phyloP scores from a whole-genome alignment of 2,888 invertebrate genomes.

The Isotomurus palustris region DNA sequence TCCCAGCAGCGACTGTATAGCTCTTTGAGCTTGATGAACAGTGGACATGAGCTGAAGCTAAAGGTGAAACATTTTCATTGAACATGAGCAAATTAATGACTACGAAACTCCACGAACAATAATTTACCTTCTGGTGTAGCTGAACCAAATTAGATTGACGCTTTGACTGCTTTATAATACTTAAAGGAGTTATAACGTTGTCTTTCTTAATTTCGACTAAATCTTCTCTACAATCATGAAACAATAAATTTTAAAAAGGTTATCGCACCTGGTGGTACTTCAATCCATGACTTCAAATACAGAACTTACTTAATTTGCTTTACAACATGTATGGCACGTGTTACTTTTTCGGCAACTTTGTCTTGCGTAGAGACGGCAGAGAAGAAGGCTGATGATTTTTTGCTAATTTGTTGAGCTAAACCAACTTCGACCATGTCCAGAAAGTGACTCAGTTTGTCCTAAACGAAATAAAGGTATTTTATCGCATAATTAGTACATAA shows the following conservation, averaged over 20 bases:
- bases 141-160: constrained; percentile 47
- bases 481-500: no score
- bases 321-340: constrained; percentile 72
- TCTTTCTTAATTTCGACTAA: constrained; percentile 72
- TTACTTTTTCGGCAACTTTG: constrained; percentile 91
- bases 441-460: constrained; percentile 73
- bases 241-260: no score
- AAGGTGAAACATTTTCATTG: not conserved
- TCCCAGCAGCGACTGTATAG: constrained; percentile 87
- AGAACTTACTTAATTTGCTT: constrained; percentile 49
- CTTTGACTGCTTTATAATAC: constrained; percentile 58
- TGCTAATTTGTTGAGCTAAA: constrained; percentile 85
- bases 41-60: constrained; percentile 83
- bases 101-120: no score
- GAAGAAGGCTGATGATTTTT: constrained; percentile 94
- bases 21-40: constrained; percentile 96
- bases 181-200: constrained; percentile 73
- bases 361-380: constrained; percentile 98
- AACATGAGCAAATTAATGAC: not conserved
- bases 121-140: constrained; percentile 49
- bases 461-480: not conserved
- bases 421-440: constrained; percentile 91
- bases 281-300: not conserved
- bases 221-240: constrained; percentile 56
- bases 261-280: not conserved